Evolutionary conservation across 2,797 vertebrate species (phyloP).

Genomic region (Cossypha niveicapilla): DNA sequence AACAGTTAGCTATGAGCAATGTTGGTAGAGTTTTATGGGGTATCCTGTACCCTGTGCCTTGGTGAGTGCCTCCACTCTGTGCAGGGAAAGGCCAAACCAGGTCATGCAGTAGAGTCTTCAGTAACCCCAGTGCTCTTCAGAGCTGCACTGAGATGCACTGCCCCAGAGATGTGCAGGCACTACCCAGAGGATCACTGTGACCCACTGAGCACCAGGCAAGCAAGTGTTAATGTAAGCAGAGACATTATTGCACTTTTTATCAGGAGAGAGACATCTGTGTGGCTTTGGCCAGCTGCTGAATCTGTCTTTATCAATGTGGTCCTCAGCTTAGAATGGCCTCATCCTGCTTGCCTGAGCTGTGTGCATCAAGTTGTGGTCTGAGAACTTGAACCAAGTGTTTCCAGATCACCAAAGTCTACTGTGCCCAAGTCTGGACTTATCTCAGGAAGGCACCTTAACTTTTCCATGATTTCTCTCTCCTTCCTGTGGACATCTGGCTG

Average conservation of each 20-base stretch:
- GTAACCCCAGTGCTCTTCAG: neutral
- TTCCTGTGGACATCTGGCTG: neutral
- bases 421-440: neutral
- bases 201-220: fast-evolving
- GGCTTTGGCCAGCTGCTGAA: neutral
- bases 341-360: neutral
- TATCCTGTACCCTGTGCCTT: neutral
- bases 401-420: neutral
- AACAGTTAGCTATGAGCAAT: neutral
- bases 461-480: neutral
- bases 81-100: neutral
- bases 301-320: neutral
- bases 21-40: neutral
- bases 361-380: neutral
- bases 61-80: neutral
- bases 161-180: fast-evolving
- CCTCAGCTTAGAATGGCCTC: neutral
- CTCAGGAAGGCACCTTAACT: neutral
- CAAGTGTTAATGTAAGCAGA: fast-evolving
- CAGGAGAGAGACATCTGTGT: fast-evolving
- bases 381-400: neutral
- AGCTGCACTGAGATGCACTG: neutral
- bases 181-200: neutral
- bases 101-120: neutral
- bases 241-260: neutral